A percentile compares a stretch with the other conserved stretches of the same genome.
Evolutionary conservation across 2,797 vertebrate species (phyloP).

Genomic region (Apogon talboti): DNA sequence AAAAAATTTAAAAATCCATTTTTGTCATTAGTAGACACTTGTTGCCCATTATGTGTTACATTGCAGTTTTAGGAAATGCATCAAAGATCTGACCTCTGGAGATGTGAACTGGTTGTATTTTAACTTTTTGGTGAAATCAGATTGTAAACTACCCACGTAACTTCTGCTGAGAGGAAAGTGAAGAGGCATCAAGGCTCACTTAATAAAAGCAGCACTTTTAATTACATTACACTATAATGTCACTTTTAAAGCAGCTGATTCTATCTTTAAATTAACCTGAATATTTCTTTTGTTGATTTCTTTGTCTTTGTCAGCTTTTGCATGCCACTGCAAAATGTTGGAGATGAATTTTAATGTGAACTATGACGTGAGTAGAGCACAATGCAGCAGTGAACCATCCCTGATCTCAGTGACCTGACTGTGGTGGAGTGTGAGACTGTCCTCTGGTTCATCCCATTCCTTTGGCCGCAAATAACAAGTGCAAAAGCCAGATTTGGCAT

Average conservation of each 20-base stretch:
- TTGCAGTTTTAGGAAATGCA: constrained; percentile 16
- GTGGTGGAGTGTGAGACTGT: constrained; percentile 50
- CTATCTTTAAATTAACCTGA: constrained; percentile 33
- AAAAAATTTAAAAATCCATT: too few relatives aligned
- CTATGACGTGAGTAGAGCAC: constrained; percentile 32
- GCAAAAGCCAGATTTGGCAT: constrained; percentile 12
- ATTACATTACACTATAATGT: constrained; percentile 24
- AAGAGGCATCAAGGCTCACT: too few relatives aligned
- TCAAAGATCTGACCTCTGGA: constrained; percentile 7
- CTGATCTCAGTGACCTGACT: constrained; percentile 63
- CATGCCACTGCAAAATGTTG: constrained; percentile 30
- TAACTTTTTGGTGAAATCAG: not conserved
- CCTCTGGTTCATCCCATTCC: constrained; percentile 67
- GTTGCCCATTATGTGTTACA: constrained; percentile 8
- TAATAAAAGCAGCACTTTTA: constrained; percentile 13
- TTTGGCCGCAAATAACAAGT: constrained; percentile 48
- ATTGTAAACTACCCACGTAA: not conserved
- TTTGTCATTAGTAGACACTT: not conserved
- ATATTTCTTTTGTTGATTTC: constrained; percentile 28
- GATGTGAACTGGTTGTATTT: too few relatives aligned
- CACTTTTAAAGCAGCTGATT: constrained; percentile 25
- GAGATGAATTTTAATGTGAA: constrained; percentile 29
- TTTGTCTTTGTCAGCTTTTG: constrained; percentile 34
- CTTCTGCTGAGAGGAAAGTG: too few relatives aligned
- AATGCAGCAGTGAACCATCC: constrained; percentile 47